These are phyloP conservation scores for Halichoerus grypus DNA, from an alignment of 2,113 vertebrate species.

Conservation along the genomic window DNA sequence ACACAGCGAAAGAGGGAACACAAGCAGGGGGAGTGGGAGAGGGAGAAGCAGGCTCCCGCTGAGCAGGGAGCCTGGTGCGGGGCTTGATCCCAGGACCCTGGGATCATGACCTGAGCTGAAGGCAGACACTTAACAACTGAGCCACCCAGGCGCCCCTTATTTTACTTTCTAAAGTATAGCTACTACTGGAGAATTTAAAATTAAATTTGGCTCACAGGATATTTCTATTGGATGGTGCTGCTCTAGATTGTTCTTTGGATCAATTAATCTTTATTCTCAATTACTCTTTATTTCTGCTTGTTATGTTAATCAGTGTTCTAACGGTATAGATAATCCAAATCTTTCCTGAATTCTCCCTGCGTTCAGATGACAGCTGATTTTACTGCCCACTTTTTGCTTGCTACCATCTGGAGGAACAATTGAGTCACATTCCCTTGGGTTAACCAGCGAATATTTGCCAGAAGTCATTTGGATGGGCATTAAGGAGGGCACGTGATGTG, in stretches of 20 bases:
- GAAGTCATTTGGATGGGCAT: neutral
- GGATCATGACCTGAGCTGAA: no score
- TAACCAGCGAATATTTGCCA: neutral
- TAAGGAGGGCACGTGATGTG: neutral
- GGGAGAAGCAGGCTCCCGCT: no score
- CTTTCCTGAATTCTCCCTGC: neutral
- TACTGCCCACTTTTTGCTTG: neutral
- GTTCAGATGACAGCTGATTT: neutral
- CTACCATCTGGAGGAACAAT: neutral
- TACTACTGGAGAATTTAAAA: neutral
- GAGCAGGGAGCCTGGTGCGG: no score
- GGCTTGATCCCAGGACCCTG: no score
- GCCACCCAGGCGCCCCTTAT: neutral
- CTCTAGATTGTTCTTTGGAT: neutral
- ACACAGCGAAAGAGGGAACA: no score
- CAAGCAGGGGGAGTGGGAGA: no score
- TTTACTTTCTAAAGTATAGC: neutral
- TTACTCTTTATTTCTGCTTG: neutral
- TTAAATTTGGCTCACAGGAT: neutral
- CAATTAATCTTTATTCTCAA: neutral
- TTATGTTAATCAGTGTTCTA: neutral
- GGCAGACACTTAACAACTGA: no score
- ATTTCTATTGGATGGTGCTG: neutral
- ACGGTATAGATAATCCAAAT: neutral
- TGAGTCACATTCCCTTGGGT: neutral